These are phyloP conservation scores for Pristionchus maxplancki DNA, from an alignment of 2,888 invertebrate species.

Conservation along the genomic window DNA sequence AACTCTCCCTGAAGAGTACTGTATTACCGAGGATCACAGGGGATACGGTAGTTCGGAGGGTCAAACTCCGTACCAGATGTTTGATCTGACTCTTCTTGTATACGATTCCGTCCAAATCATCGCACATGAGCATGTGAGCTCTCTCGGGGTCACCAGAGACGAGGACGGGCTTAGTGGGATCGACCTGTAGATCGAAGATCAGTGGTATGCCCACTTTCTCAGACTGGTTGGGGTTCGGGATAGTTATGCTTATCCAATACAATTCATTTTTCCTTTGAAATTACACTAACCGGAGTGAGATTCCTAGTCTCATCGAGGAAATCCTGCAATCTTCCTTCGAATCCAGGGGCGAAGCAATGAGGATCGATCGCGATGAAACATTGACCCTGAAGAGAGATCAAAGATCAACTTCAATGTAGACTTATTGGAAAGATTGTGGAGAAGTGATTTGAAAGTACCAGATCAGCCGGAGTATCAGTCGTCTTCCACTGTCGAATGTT, in stretches of 20 bases:
- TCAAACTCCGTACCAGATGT: slow-evolving; percentile 81
- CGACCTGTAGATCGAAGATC: slow-evolving; percentile 53
- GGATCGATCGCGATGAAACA: slow-evolving; percentile 77
- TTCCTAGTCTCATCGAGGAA: slow-evolving; percentile 74
- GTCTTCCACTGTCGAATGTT: slow-evolving; percentile 88
- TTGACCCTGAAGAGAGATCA: slow-evolving; percentile 72
- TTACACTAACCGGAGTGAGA: slow-evolving; percentile 66
- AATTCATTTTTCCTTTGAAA: no score
- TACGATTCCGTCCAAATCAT: slow-evolving; percentile 73
- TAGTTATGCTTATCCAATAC: no score
- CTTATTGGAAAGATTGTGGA: no score
- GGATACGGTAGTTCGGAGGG: background rate
- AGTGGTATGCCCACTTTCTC: background rate
- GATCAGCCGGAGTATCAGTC: slow-evolving; percentile 83
- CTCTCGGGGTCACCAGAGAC: slow-evolving; percentile 77
- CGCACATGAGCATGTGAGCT: slow-evolving; percentile 72
- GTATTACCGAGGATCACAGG: background rate
- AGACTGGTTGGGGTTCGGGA: no score
- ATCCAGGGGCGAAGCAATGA: slow-evolving; percentile 76
- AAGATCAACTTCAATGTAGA: slow-evolving; percentile 45
- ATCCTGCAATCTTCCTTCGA: slow-evolving; percentile 70
- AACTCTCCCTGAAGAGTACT: slow-evolving; percentile 43
- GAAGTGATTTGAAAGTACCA: slow-evolving; percentile 74
- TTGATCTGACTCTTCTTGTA: slow-evolving; percentile 81
- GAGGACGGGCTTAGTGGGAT: slow-evolving; percentile 67